phyloP scores from a whole-genome alignment of 2,797 vertebrate species.

The Anabacerthia variegaticeps region DNA sequence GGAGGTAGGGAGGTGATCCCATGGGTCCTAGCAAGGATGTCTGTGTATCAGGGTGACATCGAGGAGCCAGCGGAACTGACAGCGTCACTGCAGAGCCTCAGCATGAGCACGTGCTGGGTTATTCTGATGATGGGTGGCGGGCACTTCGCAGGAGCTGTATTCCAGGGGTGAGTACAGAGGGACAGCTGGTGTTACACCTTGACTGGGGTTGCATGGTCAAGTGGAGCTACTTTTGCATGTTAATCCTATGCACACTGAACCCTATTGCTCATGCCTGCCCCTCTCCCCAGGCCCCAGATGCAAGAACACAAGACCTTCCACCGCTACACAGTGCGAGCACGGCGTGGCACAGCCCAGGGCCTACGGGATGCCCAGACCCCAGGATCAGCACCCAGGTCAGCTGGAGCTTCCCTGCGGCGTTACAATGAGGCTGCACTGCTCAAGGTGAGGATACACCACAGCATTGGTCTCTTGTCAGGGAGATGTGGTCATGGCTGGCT shows the following conservation, averaged over 20 bases:
- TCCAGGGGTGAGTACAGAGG: conserved; percentile 83
- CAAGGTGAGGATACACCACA: conserved; percentile 73
- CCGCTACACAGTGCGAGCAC: conserved; percentile 93
- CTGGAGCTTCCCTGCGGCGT: conserved; percentile 89
- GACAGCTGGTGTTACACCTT: neutral
- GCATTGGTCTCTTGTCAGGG: neutral
- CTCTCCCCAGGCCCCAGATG: conserved; percentile 80
- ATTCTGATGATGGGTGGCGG: conserved; percentile 94
- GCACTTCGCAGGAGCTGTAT: conserved; percentile 94
- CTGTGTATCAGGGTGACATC: conserved; percentile 51
- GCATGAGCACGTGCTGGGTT: conserved; percentile 77
- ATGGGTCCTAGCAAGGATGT: neutral
- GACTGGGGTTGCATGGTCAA: neutral
- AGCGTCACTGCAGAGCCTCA: conserved; percentile 76
- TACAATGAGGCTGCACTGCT: conserved; percentile 88
- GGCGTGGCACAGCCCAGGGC: conserved; percentile 89
- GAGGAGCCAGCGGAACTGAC: conserved; percentile 65
- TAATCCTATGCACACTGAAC: neutral
- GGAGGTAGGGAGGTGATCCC: neutral
- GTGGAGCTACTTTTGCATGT: neutral
- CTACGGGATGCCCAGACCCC: conserved; percentile 85
- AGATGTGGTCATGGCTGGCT: rapidly evolving
- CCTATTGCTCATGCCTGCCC: neutral
- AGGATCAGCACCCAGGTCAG: conserved; percentile 83
- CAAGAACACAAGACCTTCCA: conserved; percentile 95